These are phyloP conservation scores for Agonum fuliginosum DNA, from an alignment of 2,888 invertebrate genomes.

Conservation along the genomic window DNA sequence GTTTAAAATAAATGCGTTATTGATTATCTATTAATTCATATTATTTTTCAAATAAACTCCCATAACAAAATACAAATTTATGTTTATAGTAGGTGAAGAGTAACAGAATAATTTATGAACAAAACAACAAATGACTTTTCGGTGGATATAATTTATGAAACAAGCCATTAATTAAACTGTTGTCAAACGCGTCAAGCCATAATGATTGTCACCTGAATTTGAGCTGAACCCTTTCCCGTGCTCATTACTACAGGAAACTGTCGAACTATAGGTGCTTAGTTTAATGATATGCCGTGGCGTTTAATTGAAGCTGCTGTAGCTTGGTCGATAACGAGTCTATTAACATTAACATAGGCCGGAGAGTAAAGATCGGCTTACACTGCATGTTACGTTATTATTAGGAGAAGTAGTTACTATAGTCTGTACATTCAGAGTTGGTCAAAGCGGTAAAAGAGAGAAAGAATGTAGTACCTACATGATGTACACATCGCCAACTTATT, in stretches of 20 bases:
- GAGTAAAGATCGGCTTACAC: too few relatives aligned
- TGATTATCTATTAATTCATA: constrained; percentile 23
- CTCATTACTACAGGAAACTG: background rate
- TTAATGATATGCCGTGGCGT: constrained; percentile 38
- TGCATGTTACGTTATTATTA: too few relatives aligned
- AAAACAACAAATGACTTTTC: constrained; percentile 29
- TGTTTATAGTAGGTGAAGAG: constrained; percentile 35
- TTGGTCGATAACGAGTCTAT: constrained; percentile 43
- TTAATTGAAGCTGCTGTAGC: constrained; percentile 14
- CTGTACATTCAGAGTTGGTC: too few relatives aligned
- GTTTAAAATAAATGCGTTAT: background rate
- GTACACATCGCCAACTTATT: too few relatives aligned
- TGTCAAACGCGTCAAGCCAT: constrained; percentile 26
- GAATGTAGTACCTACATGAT: too few relatives aligned
- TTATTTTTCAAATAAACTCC: constrained; percentile 24
- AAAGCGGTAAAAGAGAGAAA: too few relatives aligned
- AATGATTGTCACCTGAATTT: constrained; percentile 39
- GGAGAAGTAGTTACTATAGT: too few relatives aligned
- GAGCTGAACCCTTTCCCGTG: background rate
- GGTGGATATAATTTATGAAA: constrained; percentile 36
- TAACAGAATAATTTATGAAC: constrained; percentile 26
- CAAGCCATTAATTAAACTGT: constrained; percentile 11
- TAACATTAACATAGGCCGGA: constrained; percentile 2
- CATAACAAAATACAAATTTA: constrained; percentile 12
- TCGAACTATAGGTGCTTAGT: constrained; percentile 22